Evolutionary conservation across 2,113 vertebrate genomes (phyloP), one percentile per base, ranked within the genome.

Genomic region (Oncorhynchus mykiss): DNA sequence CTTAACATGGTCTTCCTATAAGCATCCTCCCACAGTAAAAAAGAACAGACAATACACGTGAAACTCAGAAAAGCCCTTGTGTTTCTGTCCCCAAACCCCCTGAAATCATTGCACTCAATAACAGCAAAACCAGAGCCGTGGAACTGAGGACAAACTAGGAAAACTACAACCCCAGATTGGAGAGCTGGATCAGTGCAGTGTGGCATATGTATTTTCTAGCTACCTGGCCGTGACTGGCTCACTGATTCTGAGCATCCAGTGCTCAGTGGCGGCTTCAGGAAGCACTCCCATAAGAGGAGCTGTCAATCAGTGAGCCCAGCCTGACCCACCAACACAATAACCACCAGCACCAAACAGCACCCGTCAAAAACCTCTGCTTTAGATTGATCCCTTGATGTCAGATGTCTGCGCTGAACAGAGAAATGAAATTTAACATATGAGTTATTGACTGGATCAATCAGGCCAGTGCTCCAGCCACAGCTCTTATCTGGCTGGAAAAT

Each of bases 391-490:
- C 39, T 45, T 18, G 51, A 54, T 67, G 31, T 67, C 18, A 68
- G 20, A 70, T 75, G 70, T 66, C 20, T 66, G 71, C 76, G 3
- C 22, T 0, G 68, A 74, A 59, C 70, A 77, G 39, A 78, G 83
- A 84, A 86, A 79, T 68, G 72, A 71, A 3, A 27, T 57, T 66
- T 75, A 86, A 85, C 78, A 81, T 78, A 29, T 82, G 71, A 80
- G 72, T 74, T 88, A 86, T 89, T 83, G 84, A 87, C 85, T 79
- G 29, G 69, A 86, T 88, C 81, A 82, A 79, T 88, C 82, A 74
- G 59, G 75, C 62, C 71, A 5, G 48, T 48, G 54, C 69, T 77
- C 70, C 20, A 48, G 64, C 20, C 65, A 67, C 14, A 22, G 4
- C 25, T 67, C 65, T 67, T 14, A 27, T 62, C 59, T 8, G 59